These are phyloP conservation scores for Trichechus manatus DNA, from an alignment of 2,113 vertebrate genomes.

Conservation along the genomic window DNA sequence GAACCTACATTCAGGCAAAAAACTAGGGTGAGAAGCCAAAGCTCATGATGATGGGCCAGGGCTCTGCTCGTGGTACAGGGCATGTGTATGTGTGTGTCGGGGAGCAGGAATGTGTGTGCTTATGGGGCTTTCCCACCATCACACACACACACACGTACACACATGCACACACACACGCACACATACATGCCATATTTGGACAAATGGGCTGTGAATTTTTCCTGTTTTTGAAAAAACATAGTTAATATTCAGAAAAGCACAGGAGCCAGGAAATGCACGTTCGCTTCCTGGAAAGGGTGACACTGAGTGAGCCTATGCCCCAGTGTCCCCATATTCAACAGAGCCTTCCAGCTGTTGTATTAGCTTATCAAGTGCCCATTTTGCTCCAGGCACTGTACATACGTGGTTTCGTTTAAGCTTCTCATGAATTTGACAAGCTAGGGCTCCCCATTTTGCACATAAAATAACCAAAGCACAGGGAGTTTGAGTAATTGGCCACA, in stretches of 20 bases:
- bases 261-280: neutral
- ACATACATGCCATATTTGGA: neutral
- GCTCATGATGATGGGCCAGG: neutral
- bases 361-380: neutral
- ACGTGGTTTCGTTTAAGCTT: neutral
- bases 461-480: neutral
- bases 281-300: neutral
- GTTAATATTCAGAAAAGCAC: neutral
- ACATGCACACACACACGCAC: rapidly evolving
- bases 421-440: neutral
- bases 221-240: neutral
- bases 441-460: neutral
- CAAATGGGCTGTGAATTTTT: neutral
- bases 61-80: neutral
- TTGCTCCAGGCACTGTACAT: neutral
- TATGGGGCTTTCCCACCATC: neutral
- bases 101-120: neutral
- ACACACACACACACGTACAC: neutral
- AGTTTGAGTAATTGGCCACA: neutral
- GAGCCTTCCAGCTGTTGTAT: neutral
- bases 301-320: neutral
- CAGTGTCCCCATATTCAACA: neutral
- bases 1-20: neutral
- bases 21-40: neutral
- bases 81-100: no score